Evolutionary conservation across 1,140 invertebrate species (phyloP).

Genomic region (Spodoptera frugiperda): DNA sequence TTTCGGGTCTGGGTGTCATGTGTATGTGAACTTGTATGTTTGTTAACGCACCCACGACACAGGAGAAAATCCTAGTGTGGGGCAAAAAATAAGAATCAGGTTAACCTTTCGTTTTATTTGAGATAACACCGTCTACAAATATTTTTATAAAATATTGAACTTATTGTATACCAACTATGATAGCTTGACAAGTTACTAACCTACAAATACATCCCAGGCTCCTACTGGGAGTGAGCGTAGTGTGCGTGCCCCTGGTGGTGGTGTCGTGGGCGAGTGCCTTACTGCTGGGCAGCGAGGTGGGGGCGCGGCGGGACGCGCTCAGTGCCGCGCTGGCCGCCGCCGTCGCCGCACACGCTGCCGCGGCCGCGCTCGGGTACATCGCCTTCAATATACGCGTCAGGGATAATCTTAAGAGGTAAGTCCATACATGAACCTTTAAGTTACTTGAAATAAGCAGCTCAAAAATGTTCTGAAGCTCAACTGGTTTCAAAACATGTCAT

Average conservation of each 20-base stretch:
- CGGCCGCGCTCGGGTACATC: slow-evolving; percentile 94
- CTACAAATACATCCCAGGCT: slow-evolving; percentile 55
- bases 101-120: too few relatives aligned
- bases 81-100: too few relatives aligned
- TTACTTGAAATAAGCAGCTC: neutral
- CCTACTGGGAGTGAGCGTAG: slow-evolving; percentile 71
- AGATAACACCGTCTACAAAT: too few relatives aligned
- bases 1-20: too few relatives aligned
- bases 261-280: slow-evolving; percentile 75
- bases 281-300: slow-evolving; percentile 73
- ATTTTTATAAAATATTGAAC: too few relatives aligned
- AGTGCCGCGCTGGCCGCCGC: slow-evolving; percentile 91
- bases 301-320: slow-evolving; percentile 84
- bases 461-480: too few relatives aligned
- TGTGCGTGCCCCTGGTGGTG: slow-evolving; percentile 71
- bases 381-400: slow-evolving; percentile 92
- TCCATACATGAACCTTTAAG: neutral
- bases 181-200: neutral
- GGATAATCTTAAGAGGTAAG: slow-evolving; percentile 87
- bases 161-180: too few relatives aligned
- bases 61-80: too few relatives aligned
- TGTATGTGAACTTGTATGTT: too few relatives aligned
- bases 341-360: slow-evolving; percentile 91
- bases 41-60: too few relatives aligned
- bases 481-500: too few relatives aligned